phyloP scores from a whole-genome alignment of 2,113 vertebrate species.

The Octodon degus region DNA sequence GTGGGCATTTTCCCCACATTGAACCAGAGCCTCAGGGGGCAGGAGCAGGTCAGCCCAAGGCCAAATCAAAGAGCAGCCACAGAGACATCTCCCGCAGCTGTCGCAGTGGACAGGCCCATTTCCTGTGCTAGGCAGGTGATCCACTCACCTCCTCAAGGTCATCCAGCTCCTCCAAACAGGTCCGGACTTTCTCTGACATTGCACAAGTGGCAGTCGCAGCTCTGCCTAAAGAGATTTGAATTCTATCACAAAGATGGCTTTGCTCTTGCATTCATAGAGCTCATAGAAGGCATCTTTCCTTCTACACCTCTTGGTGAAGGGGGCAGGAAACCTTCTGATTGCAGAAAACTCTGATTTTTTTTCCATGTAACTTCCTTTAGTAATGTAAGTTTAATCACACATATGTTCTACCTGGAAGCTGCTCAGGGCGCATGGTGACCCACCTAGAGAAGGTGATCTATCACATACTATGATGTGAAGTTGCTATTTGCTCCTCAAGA shows the following conservation, averaged over 20 bases:
- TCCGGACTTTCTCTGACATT: slow-evolving; percentile 98
- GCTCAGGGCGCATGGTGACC: neutral
- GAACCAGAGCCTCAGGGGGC: neutral
- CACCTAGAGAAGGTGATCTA: neutral
- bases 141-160: slow-evolving; percentile 95
- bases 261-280: neutral
- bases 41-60: accelerated
- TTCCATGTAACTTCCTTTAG: neutral
- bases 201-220: slow-evolving; percentile 88
- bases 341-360: neutral
- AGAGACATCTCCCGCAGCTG: accelerated
- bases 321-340: neutral
- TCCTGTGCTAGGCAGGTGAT: neutral
- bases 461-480: neutral
- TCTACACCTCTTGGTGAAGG: neutral
- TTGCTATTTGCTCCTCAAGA: slow-evolving; percentile 16
- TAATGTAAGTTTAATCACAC: neutral
- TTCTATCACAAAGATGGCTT: neutral
- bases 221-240: slow-evolving; percentile 86
- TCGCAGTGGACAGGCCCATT: neutral
- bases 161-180: slow-evolving; percentile 96
- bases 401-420: neutral
- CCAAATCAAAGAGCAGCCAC: neutral
- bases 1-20: neutral
- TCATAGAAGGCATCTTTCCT: neutral